Percentiles rank a stretch among this genome's conserved stretches.
Conservation (phyloP, 2,113 vertebrate genomes). For the Oreochromis tanganicae region DNA sequence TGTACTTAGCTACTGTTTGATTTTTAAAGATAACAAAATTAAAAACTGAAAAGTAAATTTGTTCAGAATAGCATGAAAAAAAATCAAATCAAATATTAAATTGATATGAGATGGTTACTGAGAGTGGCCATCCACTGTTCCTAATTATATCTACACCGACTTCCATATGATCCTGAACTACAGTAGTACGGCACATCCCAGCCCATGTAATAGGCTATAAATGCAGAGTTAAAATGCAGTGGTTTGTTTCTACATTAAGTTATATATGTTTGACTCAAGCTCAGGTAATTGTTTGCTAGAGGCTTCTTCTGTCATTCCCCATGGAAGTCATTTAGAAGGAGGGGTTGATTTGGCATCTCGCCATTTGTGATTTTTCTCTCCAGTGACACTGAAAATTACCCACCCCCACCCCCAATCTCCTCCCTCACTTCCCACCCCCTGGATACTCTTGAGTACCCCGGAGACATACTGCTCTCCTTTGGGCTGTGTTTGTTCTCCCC, state of each 20-base stretch:
- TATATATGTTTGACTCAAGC: background rate
- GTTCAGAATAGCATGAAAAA: background rate
- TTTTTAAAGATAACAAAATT: background rate
- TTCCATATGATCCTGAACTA: background rate
- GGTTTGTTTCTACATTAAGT: background rate
- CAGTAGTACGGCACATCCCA: background rate
- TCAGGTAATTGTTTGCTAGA: constrained; percentile 22
- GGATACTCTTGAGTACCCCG: constrained; percentile 29
- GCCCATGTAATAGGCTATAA: background rate
- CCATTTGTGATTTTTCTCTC: constrained; percentile 66
- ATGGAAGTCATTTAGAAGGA: constrained; percentile 68
- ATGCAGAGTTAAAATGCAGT: background rate
- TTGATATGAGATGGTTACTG: background rate
- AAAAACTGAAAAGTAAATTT: background rate
- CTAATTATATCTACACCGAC: background rate
- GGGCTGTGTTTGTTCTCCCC: constrained; percentile 9
- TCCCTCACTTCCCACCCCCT: constrained; percentile 18
- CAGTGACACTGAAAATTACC: constrained; percentile 65
- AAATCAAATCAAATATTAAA: background rate
- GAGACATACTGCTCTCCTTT: constrained; percentile 41
- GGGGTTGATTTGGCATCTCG: constrained; percentile 60
- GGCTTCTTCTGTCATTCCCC: constrained; percentile 35
- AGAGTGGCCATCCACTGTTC: background rate
- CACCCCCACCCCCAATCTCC: constrained; percentile 20
- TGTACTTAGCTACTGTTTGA: background rate